A percentile compares a stretch with the other conserved stretches of the same genome.
Evolutionary conservation across 2,113 vertebrate genomes (phyloP).

Genomic region (Heterochromis multidens): DNA sequence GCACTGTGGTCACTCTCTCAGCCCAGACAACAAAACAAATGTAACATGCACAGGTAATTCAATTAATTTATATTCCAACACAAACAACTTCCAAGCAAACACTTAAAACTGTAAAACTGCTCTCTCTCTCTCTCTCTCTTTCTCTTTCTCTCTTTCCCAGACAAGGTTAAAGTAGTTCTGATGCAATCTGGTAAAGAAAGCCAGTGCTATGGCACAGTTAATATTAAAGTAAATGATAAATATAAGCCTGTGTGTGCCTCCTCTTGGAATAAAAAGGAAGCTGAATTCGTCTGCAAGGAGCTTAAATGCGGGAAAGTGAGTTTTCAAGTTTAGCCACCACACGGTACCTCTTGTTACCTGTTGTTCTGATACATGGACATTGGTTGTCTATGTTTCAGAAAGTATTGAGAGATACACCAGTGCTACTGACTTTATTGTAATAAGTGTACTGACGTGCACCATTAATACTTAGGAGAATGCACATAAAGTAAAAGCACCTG

Average conservation of each 20-base stretch:
- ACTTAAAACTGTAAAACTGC: neutral
- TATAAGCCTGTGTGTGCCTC: conserved; percentile 17
- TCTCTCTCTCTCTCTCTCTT: neutral
- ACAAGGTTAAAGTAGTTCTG: conserved; percentile 30
- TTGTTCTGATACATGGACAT: neutral
- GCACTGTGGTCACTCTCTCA: conserved; percentile 13
- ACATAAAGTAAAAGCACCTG: no score
- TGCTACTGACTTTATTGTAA: accelerated
- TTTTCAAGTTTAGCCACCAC: neutral
- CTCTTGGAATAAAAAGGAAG: accelerated
- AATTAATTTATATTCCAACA: accelerated
- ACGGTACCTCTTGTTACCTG: neutral
- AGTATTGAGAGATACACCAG: neutral
- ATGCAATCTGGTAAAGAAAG: accelerated
- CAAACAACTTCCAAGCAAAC: neutral
- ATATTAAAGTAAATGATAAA: accelerated
- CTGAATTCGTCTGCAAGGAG: conserved; percentile 48
- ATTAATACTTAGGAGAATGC: neutral
- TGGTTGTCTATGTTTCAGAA: neutral
- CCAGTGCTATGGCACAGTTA: conserved; percentile 30
- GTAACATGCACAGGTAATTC: conserved; percentile 67
- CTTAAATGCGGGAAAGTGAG: conserved; percentile 42
- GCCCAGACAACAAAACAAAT: accelerated
- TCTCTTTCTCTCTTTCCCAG: conserved; percentile 28
- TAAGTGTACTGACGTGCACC: accelerated